Conservation (phyloP, 2,113 vertebrate genomes). For the Odocoileus hemionus region DNA sequence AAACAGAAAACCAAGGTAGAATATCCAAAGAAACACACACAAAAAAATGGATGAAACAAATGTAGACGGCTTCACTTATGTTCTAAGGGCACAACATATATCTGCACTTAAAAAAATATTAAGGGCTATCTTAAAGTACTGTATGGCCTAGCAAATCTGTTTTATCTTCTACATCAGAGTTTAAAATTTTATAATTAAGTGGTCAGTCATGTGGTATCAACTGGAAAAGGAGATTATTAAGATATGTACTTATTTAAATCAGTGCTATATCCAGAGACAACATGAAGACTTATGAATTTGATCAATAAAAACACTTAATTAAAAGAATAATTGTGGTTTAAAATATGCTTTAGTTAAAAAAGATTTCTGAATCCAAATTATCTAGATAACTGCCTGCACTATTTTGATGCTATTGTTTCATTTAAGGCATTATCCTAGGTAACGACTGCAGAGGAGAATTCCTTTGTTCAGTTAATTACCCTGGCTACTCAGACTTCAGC, state of each 20-base stretch:
- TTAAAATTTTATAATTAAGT: not conserved
- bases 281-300: not conserved
- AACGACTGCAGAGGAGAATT: not conserved
- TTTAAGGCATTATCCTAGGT: not conserved
- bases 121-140: not conserved
- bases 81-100: not conserved
- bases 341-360: conserved; percentile 8
- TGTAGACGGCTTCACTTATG: not conserved
- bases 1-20: not conserved
- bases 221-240: not conserved
- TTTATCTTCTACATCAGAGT: not conserved
- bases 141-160: not conserved
- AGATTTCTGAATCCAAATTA: not conserved
- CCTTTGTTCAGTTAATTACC: not conserved
- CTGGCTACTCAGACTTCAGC: not conserved
- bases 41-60: not conserved
- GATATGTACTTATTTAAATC: not conserved
- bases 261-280: not conserved
- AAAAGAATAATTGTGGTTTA: not conserved
- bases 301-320: conserved; percentile 1
- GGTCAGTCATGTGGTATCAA: not conserved
- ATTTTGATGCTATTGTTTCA: not conserved
- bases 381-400: not conserved
- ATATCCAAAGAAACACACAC: not conserved
- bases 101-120: not conserved